Base-by-base conservation (phyloP, 2,113 vertebrate species). In the Anarhynchus alexandrinus region DNA sequence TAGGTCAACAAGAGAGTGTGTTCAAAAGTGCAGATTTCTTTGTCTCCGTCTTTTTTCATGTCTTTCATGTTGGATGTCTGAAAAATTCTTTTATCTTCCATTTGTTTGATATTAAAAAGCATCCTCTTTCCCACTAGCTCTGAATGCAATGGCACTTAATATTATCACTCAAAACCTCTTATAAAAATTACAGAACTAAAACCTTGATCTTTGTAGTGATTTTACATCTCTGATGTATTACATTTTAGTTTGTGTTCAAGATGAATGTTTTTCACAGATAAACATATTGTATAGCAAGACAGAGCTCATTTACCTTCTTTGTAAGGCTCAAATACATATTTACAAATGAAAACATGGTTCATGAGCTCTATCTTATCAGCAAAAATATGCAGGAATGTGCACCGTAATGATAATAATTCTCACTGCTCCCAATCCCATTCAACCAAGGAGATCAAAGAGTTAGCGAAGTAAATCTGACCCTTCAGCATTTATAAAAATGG, bases 51-150 rank as follows among this genome's bases (percentile, higher is more conserved):
- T 4, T 80, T 90, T 90, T 92, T 79, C 14, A 51, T 55, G 58
- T 70, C 86, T 93, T 94, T 96, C 59, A 87, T 74, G 49, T 66
- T 93, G 17, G 26, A 66, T 76, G 34, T 67, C 71, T 90, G 86
- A 93, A 92, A 91, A 86, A 84, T 15, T 82, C 66, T 95, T 96
- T 95, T 85, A 81, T 95, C 73, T 95, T 91, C 62, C 43, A 52
- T 86, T 90, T 89, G 29, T 82, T 79, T 90, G 74, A 90, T 93
- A 79, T 49, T 79, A 52, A 95, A 96, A 92, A 59, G 9, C 59
- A 45, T 57, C 42, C 29, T 78, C 38, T 93, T 84, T 83, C 36
- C 58, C 62, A 54, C 72, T 26, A 78, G 38, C 32, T 93, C 67
- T 93, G 71, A 94, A 92, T 94, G 82, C n/a, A 93, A 38, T 14